Percentiles rank a stretch among this genome's conserved stretches.
Evolutionary conservation across 1,140 invertebrate genomes (phyloP).

Genomic region (Caerostris extrusa): DNA sequence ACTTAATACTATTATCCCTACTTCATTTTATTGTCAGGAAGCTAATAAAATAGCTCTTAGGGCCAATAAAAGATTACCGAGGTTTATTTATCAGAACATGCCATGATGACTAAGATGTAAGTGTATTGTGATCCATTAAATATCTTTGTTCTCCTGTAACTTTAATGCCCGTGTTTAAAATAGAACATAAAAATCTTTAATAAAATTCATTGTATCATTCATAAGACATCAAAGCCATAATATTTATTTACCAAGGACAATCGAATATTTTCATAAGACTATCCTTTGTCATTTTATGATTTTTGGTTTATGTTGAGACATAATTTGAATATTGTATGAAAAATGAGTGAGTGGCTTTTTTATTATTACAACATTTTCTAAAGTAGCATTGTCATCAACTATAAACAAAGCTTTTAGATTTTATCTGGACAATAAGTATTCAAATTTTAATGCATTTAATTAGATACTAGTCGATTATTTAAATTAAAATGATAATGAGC

Average conservation of each 20-base stretch:
- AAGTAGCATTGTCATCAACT: no score
- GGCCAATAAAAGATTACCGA: constrained; percentile 44
- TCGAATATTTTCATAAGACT: background rate
- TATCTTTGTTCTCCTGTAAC: constrained; percentile 26
- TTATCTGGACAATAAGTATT: no score
- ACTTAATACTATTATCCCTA: constrained; percentile 59
- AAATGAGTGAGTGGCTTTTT: no score
- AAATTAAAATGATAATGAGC: no score
- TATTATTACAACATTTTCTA: no score
- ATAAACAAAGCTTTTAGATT: no score
- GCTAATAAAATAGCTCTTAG: constrained; percentile 65
- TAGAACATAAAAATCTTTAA: background rate
- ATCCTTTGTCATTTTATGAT: no score
- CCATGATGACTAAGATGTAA: constrained; percentile 2
- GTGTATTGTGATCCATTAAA: constrained; percentile 61
- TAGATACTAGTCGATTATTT: no score
- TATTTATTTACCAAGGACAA: background rate
- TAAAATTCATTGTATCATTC: background rate
- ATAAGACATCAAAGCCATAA: background rate
- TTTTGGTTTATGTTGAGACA: no score
- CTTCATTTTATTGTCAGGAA: constrained; percentile 44
- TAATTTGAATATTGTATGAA: no score
- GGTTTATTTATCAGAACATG: constrained; percentile 36
- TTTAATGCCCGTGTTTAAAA: background rate
- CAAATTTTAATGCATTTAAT: no score